These are phyloP conservation scores for Xiphorhynchus erythropygius DNA, from an alignment of 2,797 vertebrate species.

Conservation along the genomic window DNA sequence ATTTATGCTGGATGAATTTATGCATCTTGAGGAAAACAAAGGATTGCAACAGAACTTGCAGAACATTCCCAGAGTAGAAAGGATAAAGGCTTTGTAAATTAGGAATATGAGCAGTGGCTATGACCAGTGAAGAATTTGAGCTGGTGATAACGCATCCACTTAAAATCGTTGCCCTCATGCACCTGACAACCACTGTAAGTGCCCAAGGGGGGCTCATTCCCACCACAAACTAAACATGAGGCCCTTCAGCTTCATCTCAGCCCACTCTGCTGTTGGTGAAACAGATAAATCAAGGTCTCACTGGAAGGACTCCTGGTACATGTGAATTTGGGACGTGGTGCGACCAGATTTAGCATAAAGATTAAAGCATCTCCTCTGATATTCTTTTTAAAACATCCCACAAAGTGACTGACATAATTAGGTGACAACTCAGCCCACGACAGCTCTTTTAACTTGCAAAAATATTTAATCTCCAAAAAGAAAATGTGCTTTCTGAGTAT, in stretches of 20 bases:
- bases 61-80: background rate
- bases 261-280: background rate
- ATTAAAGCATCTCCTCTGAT: constrained; percentile 18
- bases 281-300: background rate
- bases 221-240: background rate
- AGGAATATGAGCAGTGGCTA: accelerated
- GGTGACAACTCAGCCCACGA: constrained; percentile 66
- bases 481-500: background rate
- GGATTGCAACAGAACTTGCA: background rate
- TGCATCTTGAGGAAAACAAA: background rate
- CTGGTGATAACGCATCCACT: background rate
- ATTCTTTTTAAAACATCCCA: constrained; percentile 53
- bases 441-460: constrained; percentile 58
- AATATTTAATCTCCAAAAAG: constrained; percentile 54
- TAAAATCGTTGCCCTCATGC: accelerated
- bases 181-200: no score
- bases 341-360: background rate
- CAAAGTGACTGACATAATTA: constrained; percentile 63
- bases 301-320: background rate
- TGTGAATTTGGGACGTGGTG: background rate
- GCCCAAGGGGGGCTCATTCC: background rate
- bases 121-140: background rate
- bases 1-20: background rate
- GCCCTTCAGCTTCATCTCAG: background rate
- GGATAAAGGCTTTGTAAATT: background rate